Evolutionary conservation across 2,888 invertebrate species (phyloP).

Genomic region (Tanaodytes sp.): DNA sequence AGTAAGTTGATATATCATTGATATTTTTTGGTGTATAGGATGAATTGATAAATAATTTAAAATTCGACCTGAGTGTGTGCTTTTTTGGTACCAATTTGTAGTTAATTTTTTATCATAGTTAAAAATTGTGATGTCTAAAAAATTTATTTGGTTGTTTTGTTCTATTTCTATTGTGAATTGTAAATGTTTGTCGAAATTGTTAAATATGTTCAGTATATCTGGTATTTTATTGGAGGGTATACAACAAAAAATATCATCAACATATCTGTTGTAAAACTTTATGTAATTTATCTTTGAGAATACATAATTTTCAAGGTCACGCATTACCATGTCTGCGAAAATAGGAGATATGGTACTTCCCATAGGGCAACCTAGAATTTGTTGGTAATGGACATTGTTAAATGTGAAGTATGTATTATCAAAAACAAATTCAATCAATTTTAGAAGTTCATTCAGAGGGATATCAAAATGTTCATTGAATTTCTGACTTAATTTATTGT

Average conservation of each 20-base stretch:
- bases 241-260: not conserved
- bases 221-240: not conserved
- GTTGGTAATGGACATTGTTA: conserved; percentile 10
- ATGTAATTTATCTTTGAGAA: not conserved
- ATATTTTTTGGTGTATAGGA: conserved; percentile 4
- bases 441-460: not conserved
- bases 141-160: conserved; percentile 1
- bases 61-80: conserved; percentile 8
- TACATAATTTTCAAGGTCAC: conserved; percentile 8
- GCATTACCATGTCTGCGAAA: conserved; percentile 12
- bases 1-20: conserved; percentile 2
- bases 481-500: not conserved
- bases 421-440: conserved; percentile 1
- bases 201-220: not conserved
- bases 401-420: conserved; percentile 14
- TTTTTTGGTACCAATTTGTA: conserved; percentile 19
- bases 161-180: conserved; percentile 19
- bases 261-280: not conserved
- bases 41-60: conserved; percentile 5
- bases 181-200: conserved; percentile 4
- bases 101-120: not conserved
- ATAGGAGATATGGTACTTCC: not conserved
- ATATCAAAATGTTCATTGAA: not conserved
- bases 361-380: conserved; percentile 15
- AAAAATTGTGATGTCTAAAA: conserved; percentile 10